Percentiles rank a stretch among this genome's conserved stretches.
phyloP scores from a whole-genome alignment of 1,140 invertebrate species.

The Rhagoletis pomonella region DNA sequence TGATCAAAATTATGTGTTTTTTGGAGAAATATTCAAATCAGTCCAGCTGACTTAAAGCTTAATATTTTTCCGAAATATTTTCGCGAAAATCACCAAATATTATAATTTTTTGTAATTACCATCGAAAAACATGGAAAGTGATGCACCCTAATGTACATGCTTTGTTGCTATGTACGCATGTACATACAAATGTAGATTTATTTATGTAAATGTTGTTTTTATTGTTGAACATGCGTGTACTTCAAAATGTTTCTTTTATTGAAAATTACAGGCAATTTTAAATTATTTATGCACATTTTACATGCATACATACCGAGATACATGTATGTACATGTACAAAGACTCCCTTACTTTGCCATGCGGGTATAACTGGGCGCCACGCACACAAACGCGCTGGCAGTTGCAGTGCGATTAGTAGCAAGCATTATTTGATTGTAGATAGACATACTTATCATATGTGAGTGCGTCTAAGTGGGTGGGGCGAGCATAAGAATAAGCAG shows the following conservation, averaged over 20 bases:
- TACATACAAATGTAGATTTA: not conserved
- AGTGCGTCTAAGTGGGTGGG: not conserved
- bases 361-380: not conserved
- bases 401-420: not conserved
- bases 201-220: not conserved
- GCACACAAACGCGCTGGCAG: not conserved
- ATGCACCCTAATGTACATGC: too few species aligned
- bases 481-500: not conserved
- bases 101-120: too few species aligned
- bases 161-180: not conserved
- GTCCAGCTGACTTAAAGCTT: too few species aligned
- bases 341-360: not conserved
- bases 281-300: slow-evolving; percentile 51
- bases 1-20: too few species aligned
- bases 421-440: not conserved
- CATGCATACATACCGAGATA: not conserved
- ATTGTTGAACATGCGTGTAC: not conserved
- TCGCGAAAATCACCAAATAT: too few species aligned
- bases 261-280: slow-evolving; percentile 55
- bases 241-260: slow-evolving; percentile 41
- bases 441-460: not conserved
- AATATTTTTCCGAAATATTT: too few species aligned
- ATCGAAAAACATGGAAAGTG: too few species aligned
- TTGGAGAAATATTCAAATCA: too few species aligned
- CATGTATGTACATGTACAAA: too few species aligned